Base-by-base conservation (phyloP, 1,140 invertebrate species). In the Geopemphigus sp. region DNA sequence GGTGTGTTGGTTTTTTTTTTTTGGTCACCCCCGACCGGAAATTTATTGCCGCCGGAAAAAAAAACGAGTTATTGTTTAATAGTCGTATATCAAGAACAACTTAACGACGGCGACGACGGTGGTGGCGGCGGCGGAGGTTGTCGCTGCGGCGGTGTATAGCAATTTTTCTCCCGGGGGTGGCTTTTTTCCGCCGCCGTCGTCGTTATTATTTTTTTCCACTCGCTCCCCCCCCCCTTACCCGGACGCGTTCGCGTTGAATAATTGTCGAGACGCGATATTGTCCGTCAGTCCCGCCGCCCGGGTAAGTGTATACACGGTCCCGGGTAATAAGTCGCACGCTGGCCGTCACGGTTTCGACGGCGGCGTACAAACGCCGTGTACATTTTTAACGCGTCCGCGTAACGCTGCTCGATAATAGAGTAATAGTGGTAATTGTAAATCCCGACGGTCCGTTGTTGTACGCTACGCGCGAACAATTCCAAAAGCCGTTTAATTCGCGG, bases 21-120 rank as follows among this genome's bases (percentile, higher is more conserved):
- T 50, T 50, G 39, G 66, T 68, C 66, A 50, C 66, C 45, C 70
- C 50, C 10, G 53, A 73, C 50, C 24, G 50, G 17, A 32, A 73
- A 73, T 73, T 53, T 73, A 73, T 73, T 32, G 70, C 70, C 15
- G 47, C 66, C n/a, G 45, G 50, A 39, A 14, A 68, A 45, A 24
- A 68, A 24, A 50, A 50, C 66, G 45, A 68, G 70, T 73, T 53
- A 73, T 73, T 73, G 70, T 73, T 73, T 56, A 73, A 73, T 45
- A 56, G 50, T 73, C 70, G 50, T 73, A n/a, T 73, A 73, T 73
- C 70, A 56, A 56, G 70, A 72, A 73, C 47, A 73, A 54, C 50
- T 29, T 73, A 56, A 39, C 32, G 32, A 39, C 32, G 32, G 32
- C 56, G 56, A 56, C 24, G 50, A 22, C 22, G 39, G 32, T 14